Conservation (phyloP, 2,797 vertebrate genomes). For the Eulemur albifrons region DNA sequence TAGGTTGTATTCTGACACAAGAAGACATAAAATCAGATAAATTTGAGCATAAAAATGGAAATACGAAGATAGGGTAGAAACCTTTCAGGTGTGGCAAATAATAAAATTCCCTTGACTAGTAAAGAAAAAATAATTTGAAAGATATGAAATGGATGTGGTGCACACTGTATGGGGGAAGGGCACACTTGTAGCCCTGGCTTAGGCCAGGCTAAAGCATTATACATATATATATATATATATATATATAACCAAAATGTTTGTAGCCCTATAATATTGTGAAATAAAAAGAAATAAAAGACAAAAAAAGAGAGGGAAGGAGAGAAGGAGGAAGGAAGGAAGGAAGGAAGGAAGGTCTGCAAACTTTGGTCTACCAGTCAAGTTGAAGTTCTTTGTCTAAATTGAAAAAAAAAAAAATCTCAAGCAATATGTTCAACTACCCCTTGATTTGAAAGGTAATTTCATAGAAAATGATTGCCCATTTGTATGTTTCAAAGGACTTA, state of each 20-base stretch:
- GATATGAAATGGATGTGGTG: no score
- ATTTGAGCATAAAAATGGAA: background rate
- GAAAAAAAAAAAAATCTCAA: background rate
- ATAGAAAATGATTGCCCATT: constrained; percentile 58
- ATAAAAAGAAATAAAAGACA: no score
- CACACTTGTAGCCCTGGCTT: no score
- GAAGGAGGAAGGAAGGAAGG: no score
- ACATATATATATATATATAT: no score
- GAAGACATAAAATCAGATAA: background rate
- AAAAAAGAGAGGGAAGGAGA: no score
- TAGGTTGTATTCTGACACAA: background rate
- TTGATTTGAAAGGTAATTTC: constrained; percentile 57
- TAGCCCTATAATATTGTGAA: no score
- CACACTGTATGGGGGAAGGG: no score
- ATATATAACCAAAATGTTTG: no score
- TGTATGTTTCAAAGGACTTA: constrained; percentile 50
- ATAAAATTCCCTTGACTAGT: background rate
- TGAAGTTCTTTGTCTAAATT: constrained; percentile 25
- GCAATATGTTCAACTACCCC: constrained; percentile 38
- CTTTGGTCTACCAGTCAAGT: background rate
- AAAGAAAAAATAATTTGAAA: background rate
- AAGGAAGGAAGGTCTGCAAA: background rate
- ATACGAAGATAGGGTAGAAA: background rate
- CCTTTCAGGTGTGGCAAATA: background rate
- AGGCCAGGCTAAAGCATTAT: no score